Conservation (phyloP, 1,140 invertebrate species). For the Pygmarrhopalites habei region DNA sequence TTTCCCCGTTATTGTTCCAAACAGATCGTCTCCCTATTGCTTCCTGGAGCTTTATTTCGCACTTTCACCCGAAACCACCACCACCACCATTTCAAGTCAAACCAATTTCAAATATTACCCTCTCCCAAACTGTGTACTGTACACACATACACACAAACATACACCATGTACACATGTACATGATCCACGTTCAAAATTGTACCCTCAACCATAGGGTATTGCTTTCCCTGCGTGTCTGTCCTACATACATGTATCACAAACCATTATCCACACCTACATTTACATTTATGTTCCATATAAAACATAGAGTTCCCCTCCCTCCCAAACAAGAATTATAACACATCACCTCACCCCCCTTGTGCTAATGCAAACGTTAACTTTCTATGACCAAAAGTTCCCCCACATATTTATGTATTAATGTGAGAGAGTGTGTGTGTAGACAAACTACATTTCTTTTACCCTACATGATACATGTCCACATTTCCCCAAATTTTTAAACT, state of each 20-base stretch:
- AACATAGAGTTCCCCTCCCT: background rate
- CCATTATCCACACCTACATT: conserved; percentile 3
- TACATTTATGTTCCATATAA: too few species aligned
- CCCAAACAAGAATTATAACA: background rate
- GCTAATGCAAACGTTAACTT: conserved; percentile 4
- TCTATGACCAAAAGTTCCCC: too few species aligned
- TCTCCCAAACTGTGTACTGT: background rate
- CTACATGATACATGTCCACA: too few species aligned
- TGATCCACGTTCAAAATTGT: too few species aligned
- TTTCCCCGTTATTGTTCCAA: conserved; percentile 8
- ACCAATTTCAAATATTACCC: conserved; percentile 15
- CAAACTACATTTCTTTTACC: too few species aligned
- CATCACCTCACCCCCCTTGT: background rate
- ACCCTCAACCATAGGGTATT: background rate
- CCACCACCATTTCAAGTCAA: conserved; percentile 11
- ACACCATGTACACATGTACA: too few species aligned
- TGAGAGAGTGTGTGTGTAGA: too few species aligned
- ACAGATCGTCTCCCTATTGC: background rate
- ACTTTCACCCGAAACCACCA: background rate
- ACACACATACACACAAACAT: too few species aligned
- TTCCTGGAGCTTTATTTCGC: background rate
- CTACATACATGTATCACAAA: background rate
- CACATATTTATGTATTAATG: too few species aligned
- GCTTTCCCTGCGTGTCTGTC: background rate
- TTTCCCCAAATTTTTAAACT: too few species aligned